These are phyloP conservation scores for Rutpela maculata DNA, from an alignment of 2,888 invertebrate species.

Conservation along the genomic window DNA sequence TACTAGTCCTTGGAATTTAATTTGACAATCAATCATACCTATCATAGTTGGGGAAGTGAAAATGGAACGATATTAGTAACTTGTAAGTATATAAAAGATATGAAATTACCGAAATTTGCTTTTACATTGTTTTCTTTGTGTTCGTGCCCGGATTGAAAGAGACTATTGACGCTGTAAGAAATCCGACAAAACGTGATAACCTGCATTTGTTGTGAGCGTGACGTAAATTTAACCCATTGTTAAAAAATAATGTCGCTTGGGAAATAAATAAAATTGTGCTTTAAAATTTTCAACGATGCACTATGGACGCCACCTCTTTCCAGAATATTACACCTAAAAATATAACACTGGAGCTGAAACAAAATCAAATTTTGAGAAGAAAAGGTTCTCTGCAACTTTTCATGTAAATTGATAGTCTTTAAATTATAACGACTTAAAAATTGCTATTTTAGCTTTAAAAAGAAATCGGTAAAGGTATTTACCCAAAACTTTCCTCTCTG, in stretches of 20 bases:
- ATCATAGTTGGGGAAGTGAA: constrained; percentile 39
- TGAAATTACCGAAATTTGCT: constrained; percentile 55
- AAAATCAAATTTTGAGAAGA: too few species aligned
- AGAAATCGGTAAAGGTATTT: too few species aligned
- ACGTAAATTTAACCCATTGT: constrained; percentile 28
- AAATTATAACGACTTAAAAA: too few species aligned
- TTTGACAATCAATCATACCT: constrained; percentile 48
- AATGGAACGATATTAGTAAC: constrained; percentile 58
- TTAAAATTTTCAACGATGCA: constrained; percentile 6
- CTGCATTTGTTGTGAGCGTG: constrained; percentile 5
- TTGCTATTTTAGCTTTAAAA: too few species aligned
- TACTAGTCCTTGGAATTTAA: constrained; percentile 43
- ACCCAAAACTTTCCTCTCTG: too few species aligned
- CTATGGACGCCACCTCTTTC: too few species aligned
- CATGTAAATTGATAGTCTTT: too few species aligned
- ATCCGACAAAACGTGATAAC: constrained; percentile 43
- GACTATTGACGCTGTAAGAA: constrained; percentile 54
- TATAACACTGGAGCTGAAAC: too few species aligned
- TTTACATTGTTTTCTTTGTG: constrained; percentile 52
- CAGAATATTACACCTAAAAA: too few species aligned
- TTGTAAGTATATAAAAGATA: constrained; percentile 58
- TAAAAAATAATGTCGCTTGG: constrained; percentile 31
- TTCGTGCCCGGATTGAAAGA: constrained; percentile 49
- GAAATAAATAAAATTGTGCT: constrained; percentile 11
- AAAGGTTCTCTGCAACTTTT: too few species aligned